These are phyloP conservation scores for Pocillopora verrucosa DNA, from an alignment of 64 coral and sea anemone genomes.

Conservation along the genomic window DNA sequence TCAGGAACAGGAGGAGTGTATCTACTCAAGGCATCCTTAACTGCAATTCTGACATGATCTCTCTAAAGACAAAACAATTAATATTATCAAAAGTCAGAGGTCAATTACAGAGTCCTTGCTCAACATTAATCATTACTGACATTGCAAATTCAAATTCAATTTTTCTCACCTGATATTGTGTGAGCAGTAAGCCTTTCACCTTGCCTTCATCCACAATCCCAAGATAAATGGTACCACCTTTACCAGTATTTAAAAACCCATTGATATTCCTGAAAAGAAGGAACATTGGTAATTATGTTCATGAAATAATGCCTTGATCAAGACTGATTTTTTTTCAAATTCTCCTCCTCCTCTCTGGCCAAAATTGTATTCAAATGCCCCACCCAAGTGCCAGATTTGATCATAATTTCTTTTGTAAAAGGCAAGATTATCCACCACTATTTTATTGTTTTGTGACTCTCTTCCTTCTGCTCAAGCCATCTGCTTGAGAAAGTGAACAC, in stretches of 20 bases:
- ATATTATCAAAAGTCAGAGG: background rate
- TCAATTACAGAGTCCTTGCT: background rate
- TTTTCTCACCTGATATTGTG: slow-evolving; percentile 78
- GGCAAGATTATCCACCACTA: too few species aligned
- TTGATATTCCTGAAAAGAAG: slow-evolving; percentile 79
- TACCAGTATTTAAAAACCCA: slow-evolving; percentile 92
- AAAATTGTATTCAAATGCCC: too few species aligned
- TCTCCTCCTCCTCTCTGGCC: too few species aligned
- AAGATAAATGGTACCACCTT: slow-evolving; percentile 88
- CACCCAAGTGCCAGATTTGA: too few species aligned
- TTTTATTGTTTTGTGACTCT: too few species aligned
- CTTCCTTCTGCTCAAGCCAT: too few species aligned
- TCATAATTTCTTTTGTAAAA: too few species aligned
- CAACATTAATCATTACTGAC: too few species aligned
- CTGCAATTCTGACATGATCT: slow-evolving; percentile 76
- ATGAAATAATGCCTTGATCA: too few species aligned
- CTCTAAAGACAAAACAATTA: slow-evolving; percentile 51
- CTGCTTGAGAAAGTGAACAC: too few species aligned
- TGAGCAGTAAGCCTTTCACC: slow-evolving; percentile 76
- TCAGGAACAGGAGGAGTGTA: slow-evolving; percentile 81
- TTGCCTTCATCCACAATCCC: slow-evolving; percentile 83
- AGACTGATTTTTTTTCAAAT: too few species aligned
- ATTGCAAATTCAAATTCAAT: background rate
- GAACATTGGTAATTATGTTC: too few species aligned
- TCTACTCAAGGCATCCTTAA: slow-evolving; percentile 81